Percentiles rank a stretch among this genome's conserved stretches.
Conservation (phyloP, 2,113 vertebrate genomes). For the Malurus melanocephalus region DNA sequence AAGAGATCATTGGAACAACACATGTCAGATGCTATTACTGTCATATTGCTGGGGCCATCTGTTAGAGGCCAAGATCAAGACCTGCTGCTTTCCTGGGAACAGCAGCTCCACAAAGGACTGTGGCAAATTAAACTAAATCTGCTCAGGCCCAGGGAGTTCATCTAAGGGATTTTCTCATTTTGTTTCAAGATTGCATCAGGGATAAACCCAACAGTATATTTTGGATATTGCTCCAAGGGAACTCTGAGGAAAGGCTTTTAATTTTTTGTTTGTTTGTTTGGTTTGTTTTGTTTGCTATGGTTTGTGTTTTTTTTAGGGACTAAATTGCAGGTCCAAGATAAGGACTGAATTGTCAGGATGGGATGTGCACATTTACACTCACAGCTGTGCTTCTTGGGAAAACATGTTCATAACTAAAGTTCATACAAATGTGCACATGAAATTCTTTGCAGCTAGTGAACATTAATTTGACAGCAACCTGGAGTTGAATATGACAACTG, state of each 20-base stretch:
- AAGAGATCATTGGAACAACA: conserved; percentile 74
- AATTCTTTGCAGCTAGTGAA: not conserved
- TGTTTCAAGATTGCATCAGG: not conserved
- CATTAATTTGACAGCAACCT: not conserved
- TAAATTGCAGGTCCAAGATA: not conserved
- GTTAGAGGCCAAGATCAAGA: conserved; percentile 75
- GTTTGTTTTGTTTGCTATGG: rapidly evolving
- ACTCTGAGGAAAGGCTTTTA: not conserved
- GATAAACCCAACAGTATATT: not conserved
- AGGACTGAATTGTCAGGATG: not conserved
- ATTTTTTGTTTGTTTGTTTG: not conserved
- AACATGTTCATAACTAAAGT: not conserved
- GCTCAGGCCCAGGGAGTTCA: not conserved
- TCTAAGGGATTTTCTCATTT: conserved; percentile 25
- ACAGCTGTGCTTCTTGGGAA: not conserved
- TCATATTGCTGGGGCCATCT: conserved; percentile 79
- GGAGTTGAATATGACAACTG: not conserved
- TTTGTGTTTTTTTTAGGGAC: rapidly evolving
- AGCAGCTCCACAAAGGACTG: conserved; percentile 58
- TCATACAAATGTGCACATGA: not conserved
- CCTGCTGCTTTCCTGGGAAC: conserved; percentile 65
- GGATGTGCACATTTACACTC: not conserved
- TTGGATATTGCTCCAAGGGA: not conserved
- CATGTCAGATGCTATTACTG: conserved; percentile 79
- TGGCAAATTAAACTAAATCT: conserved; percentile 60